Base-by-base conservation (phyloP, 2,888 invertebrate species). In the Aphidius colemani region DNA sequence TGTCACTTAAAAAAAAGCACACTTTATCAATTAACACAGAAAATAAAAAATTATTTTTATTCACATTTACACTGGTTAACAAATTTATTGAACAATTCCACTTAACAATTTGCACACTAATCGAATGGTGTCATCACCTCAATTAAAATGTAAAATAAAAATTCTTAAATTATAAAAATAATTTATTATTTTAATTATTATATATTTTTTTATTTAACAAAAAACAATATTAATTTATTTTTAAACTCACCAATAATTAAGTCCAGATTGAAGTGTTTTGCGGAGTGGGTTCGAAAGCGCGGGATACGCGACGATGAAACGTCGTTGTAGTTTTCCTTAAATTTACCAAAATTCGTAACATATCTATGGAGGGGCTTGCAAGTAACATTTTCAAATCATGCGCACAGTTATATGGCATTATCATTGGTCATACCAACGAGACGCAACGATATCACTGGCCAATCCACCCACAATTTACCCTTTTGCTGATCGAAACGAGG, bases 401-500 rank as follows among this genome's bases (percentile, higher is more conserved):
- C 80, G 86, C 87, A 72, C 70, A 63, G 68, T 63, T 67, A 68
- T 55, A 64, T 63, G 46, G 59, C 55, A 51, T 64, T 70, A 71
- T 76, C 77, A 79, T 80, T 76, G 79, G 79, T 61, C 69, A 67
- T 49, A 62, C 56, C 59, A 70, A 70, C 70, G 67, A 74, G 81
- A 83, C 78, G 88, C 87, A 78, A 88, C 89, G 82, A 90, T 80
- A 80, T 75, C 75, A 74, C 70, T 73, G 71, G 66, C 80, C 80
- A 80, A 80, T 78, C 71, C 64, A 13, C 49, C 39, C n/a, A 46
- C 39, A 53, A 53, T 56, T 67, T 70, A 74, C 75, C 75, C 74
- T 75, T 74, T 70, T 72, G 74, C 69, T 71, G 77, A 77, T 77
- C 77, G 77, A 79, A 74, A 76, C 77, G 75, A 77, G 82, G 81